A percentile compares a stretch with the other conserved stretches of the same genome.
Conservation (phyloP, 2,113 vertebrate species). For the Oryzias celebensis region DNA sequence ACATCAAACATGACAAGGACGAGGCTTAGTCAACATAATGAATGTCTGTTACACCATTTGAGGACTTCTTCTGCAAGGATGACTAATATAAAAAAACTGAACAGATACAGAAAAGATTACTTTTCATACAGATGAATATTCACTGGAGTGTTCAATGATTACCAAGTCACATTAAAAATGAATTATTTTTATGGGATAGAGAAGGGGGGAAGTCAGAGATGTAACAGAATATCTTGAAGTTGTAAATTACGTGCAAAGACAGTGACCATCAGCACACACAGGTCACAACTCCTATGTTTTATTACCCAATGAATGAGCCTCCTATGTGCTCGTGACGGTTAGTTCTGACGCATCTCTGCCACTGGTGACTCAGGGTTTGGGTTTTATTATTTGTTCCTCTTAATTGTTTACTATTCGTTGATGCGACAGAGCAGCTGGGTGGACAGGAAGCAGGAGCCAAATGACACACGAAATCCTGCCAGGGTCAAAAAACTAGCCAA, state of each 20-base stretch:
- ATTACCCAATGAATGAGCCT: slow-evolving; percentile 65
- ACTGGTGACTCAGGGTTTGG: slow-evolving; percentile 74
- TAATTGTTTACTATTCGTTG: slow-evolving; percentile 74
- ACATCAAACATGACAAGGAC: neutral
- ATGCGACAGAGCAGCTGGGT: slow-evolving; percentile 66
- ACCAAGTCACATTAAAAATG: slow-evolving; percentile 27
- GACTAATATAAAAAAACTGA: slow-evolving; percentile 12
- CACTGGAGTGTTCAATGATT: slow-evolving; percentile 18
- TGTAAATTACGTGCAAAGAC: slow-evolving; percentile 21
- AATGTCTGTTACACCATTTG: neutral
- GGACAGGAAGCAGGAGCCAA: slow-evolving; percentile 61
- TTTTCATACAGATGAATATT: slow-evolving; percentile 46
- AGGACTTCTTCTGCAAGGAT: slow-evolving; percentile 10
- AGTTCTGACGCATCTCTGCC: slow-evolving; percentile 64
- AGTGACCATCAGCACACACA: slow-evolving; percentile 49
- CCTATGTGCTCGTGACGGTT: slow-evolving; percentile 57
- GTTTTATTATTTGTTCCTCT: slow-evolving; percentile 78
- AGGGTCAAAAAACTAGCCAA: slow-evolving; percentile 29
- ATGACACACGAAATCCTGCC: slow-evolving; percentile 56
- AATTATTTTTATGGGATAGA: neutral
- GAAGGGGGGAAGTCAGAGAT: too few species aligned
- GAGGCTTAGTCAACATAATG: too few species aligned
- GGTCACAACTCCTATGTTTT: slow-evolving; percentile 60
- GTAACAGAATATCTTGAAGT: neutral
- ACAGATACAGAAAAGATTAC: slow-evolving; percentile 41